Base-by-base conservation (phyloP, 2,113 vertebrate genomes). In the Thamnaconus septentrionalis region DNA sequence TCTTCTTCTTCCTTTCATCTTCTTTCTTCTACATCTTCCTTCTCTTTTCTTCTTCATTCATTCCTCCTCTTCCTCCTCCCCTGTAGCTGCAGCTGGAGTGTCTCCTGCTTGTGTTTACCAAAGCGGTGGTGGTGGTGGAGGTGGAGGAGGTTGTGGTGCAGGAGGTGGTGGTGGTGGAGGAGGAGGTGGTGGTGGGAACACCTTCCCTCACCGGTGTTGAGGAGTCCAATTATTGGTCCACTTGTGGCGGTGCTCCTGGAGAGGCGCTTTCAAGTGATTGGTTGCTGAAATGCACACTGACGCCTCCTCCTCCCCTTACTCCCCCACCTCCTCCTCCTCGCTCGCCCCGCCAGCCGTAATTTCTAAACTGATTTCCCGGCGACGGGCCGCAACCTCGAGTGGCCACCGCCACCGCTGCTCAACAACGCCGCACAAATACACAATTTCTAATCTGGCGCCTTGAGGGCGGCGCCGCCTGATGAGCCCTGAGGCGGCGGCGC, bases 221-320 rank as follows among this genome's bases (percentile, higher is more conserved):
- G 74, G 74, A 69, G 75, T 83, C 82, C 83, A 86, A 89, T 91
- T 90, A 89, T 87, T 87, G 75, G 81, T 70, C 84, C 77, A 73
- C 82, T 83, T 79, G 64, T 79, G 75, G 64, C 87, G 45, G 75
- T 72, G 67, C 42, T 87, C 78, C 79, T 88, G 84, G 78, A 91
- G 91, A 86, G 87, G 68, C 47, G 64, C 50, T 67, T 76, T 91
- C 78, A 91, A 92, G 91, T 91, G 90, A 91, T 92, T 92, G 87
- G 87, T 73, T 73, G 75, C 81, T 84, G 86, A 89, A 86, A 87
- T 84, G 82, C 90, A 87, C 82, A 84, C 85, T 67, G 81, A 78
- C 88, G 56, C 80, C 73, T 71, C 75, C 84, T 85, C 87, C 84
- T 81, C 84, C 81, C 83, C 80, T 72, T 71, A 76, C 84, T 85